Base-by-base conservation (phyloP, 2,888 invertebrate genomes). In the Epistrophe eligans region DNA sequence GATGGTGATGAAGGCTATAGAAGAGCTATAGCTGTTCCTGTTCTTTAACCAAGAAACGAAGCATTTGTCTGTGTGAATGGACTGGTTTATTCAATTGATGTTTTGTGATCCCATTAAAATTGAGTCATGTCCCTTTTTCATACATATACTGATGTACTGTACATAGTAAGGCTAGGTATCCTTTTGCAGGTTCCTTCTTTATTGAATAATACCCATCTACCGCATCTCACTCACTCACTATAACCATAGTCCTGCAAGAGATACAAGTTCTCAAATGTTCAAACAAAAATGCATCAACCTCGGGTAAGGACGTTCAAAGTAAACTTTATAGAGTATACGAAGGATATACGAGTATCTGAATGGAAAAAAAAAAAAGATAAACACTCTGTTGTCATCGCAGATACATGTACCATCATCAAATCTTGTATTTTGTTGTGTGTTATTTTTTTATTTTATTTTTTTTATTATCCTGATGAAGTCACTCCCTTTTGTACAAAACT, bases 81-180 rank as follows among this genome's bases (percentile, higher is more conserved):
- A 79, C 60, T 57, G 71, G 79, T 58, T 76, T 66, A 80, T 76
- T 77, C 80, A 84, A 84, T 80, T 80, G 80, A 77, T 84, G 84
- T 76, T 67, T 77, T 84, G 60, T 80, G 72, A 84, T 84, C 72
- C 84, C 60, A 76, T 84, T 84, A 60, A 76, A 80, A 58, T 71
- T 80, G 76, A 66, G 84, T 72, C 79, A 76, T 74, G 76, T 71
- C 70, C 79, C 40, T 40, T 40, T 70, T 62, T 11, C 17, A 66
- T n/a, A 24, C 24, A 24, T n/a, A n/a, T n/a, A n/a, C n/a, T n/a
- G n/a, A n/a, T n/a, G n/a, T n/a, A n/a, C n/a, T n/a, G n/a, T n/a
- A n/a, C n/a, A n/a, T n/a, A n/a, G n/a, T n/a, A n/a, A n/a, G n/a
- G n/a, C n/a, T n/a, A 24, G 13, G 17, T 32, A 28, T 57, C 57